phyloP scores from a whole-genome alignment of 2,888 invertebrate species.

The Hedya salicella region DNA sequence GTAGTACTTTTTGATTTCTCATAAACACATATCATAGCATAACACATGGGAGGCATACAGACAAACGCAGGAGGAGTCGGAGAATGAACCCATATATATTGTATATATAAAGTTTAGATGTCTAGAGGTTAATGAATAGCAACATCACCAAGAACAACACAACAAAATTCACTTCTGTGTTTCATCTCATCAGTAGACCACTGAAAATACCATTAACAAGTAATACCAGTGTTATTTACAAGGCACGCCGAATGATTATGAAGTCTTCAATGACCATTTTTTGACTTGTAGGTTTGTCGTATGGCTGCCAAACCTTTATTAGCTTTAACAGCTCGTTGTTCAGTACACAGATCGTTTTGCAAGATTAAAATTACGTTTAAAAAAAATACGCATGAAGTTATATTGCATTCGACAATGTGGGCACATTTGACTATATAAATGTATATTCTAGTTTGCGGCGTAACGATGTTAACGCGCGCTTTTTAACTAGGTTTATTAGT shows the following conservation, averaged over 20 bases:
- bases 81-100: too few species aligned
- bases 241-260: not conserved
- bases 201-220: not conserved
- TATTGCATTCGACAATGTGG: conserved; percentile 14
- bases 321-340: not conserved
- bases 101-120: too few species aligned
- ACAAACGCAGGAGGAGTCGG: too few species aligned
- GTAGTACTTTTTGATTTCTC: too few species aligned
- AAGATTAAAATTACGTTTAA: not conserved
- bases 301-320: not conserved
- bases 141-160: not conserved
- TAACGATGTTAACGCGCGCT: conserved; percentile 8
- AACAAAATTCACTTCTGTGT: not conserved
- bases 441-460: conserved; percentile 26
- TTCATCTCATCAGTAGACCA: not conserved
- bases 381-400: not conserved
- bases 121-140: not conserved
- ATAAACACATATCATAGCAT: too few species aligned
- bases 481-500: not conserved
- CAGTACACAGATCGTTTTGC: not conserved
- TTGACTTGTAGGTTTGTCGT: not conserved
- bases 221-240: not conserved
- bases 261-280: not conserved
- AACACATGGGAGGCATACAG: too few species aligned
- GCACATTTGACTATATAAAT: conserved; percentile 16